phyloP scores from a whole-genome alignment of 2,113 vertebrate species.

The Pantherophis guttatus region DNA sequence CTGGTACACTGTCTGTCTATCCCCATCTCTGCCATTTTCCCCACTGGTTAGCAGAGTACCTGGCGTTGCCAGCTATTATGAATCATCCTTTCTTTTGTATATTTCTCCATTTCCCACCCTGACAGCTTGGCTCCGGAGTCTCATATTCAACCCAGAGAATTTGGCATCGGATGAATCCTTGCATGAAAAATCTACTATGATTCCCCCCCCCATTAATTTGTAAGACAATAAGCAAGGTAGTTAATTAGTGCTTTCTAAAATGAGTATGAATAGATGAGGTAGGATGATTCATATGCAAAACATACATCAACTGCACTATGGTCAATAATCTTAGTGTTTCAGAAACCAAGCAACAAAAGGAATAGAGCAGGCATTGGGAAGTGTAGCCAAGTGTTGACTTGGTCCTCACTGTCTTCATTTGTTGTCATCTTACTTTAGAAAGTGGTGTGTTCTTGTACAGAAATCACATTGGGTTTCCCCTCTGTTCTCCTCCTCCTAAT shows the following conservation, averaged over 20 bases:
- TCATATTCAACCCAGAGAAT: background rate
- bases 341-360: constrained; percentile 36
- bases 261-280: constrained; percentile 37
- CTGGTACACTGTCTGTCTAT: background rate
- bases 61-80: background rate
- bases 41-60: background rate
- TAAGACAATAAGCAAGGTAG: constrained; percentile 25
- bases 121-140: constrained; percentile 1
- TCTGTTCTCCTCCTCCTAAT: background rate
- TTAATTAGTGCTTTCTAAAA: constrained; percentile 51
- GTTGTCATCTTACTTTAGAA: constrained; percentile 22
- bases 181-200: constrained; percentile 9
- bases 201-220: constrained; percentile 30
- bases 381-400: background rate
- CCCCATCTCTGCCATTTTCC: background rate
- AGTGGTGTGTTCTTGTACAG: background rate
- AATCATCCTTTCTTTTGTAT: background rate
- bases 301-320: constrained; percentile 6
- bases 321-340: constrained; percentile 31
- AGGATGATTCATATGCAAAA: constrained; percentile 50
- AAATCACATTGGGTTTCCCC: background rate
- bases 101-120: background rate
- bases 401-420: constrained; percentile 14
- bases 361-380: background rate
- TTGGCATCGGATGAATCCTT: constrained; percentile 24